Evolutionary conservation across 2,113 vertebrate species (phyloP), one percentile per base, ranked within the genome.

Genomic region (Rhynchomys soricoides): DNA sequence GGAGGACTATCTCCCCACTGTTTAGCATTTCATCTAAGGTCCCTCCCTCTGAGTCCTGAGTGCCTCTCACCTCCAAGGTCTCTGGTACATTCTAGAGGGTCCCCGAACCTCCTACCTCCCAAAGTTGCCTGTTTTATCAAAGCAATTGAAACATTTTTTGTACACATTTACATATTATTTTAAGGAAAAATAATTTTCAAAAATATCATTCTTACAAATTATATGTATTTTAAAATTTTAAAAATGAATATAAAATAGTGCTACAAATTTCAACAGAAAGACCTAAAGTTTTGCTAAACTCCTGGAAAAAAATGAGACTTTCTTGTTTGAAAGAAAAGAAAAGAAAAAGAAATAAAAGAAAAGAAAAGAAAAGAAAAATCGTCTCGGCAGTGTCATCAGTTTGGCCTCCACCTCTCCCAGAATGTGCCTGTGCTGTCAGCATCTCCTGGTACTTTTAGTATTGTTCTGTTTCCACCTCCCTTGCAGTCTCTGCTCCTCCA

Each of bases 401-500:
- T 59, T 21, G 37, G 71, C 64, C 74, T 68, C 90, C 57, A 19
- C 78, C 26, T 94, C 88, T 75, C 66, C 68, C 45, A 89, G 66
- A 94, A 83, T 40, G 82, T 83, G 78, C 85, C 95, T 86, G 73
- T 83, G 70, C 24, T 74, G 93, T 86, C 91, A 90, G 83, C 22
- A 40, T 91, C 52, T 89, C 57, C 90, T 91, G 91, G 78, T 62
- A 68, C 64, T 95, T 96, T 45, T 5, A 90, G 50, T 77, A 50
- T 52, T 82, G 78, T 92, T 96, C 66, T 91, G 87, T 97, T 83
- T 91, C 83, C 92, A 79, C 45, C 93, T 79, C 85, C 91, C 73
- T 77, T 34, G 34, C n/a, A 93, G 48, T 66, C 43, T 88, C 89
- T 96, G 89, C 83, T 92, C 2, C 93, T 96, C 95, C 95, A 90